Evolutionary conservation across 2,888 invertebrate species (phyloP).

Genomic region (Octonoba sinensis): DNA sequence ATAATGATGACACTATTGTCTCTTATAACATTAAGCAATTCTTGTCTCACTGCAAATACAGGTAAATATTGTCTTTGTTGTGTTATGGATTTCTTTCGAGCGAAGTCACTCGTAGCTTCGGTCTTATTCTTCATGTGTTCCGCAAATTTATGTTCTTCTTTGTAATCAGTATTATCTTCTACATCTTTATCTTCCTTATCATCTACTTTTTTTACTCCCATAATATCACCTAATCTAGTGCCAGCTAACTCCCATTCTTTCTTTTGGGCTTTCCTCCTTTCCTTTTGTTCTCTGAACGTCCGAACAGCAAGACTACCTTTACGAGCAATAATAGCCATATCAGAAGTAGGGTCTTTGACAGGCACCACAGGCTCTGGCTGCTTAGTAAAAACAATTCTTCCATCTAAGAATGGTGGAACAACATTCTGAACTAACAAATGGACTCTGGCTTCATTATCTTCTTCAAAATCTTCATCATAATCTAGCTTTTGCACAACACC

Average conservation of each 20-base stretch:
- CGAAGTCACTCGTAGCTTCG: conserved; percentile 76
- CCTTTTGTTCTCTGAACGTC: conserved; percentile 94
- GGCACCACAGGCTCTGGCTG: conserved; percentile 99
- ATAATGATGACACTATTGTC: conserved; percentile 96
- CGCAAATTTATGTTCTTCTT: conserved; percentile 95
- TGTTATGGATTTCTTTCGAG: conserved; percentile 73
- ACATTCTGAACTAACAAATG: conserved; percentile 97
- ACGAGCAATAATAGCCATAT: conserved; percentile 95
- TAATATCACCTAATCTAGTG: conserved; percentile 94
- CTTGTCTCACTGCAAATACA: conserved; percentile 94
- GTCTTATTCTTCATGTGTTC: conserved; percentile 85
- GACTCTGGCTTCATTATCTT: conserved; percentile 93
- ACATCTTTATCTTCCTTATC: conserved; percentile 76
- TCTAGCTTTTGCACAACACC: conserved; percentile 91
- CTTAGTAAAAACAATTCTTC: conserved; percentile 98
- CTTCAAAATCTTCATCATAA: conserved; percentile 89
- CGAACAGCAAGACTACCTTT: conserved; percentile 91
- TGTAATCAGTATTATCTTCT: conserved; percentile 84
- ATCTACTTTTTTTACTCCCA: conserved; percentile 88
- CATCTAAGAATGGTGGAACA: conserved; percentile 98
- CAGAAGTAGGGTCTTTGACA: conserved; percentile 93
- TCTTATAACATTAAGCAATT: conserved; percentile 88
- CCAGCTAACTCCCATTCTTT: conserved; percentile 99
- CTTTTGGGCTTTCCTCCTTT: conserved; percentile 95
- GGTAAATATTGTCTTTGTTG: conserved; percentile 94